Percentiles rank a stretch among this genome's conserved stretches.
These are phyloP conservation scores for Drosophila nr. perissopoda DNA, from an alignment of 2,888 invertebrate species.

Conservation along the genomic window DNA sequence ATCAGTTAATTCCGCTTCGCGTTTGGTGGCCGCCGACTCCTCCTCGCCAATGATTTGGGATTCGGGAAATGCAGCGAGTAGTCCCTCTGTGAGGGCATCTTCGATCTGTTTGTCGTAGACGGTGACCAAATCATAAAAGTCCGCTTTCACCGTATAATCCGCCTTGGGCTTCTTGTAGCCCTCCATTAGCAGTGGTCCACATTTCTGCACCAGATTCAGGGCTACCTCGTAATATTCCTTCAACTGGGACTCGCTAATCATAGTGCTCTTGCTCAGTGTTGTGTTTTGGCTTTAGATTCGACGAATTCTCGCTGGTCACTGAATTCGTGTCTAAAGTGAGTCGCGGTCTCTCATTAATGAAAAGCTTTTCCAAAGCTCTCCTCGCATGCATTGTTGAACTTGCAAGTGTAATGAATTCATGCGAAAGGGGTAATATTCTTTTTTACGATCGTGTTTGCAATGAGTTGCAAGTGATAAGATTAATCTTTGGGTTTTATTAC, in stretches of 20 bases:
- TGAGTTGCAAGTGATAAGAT: conserved; percentile 18
- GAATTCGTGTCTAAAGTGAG: conserved; percentile 26
- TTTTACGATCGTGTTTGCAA: conserved; percentile 1
- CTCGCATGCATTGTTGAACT: conserved; percentile 38
- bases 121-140: conserved; percentile 91
- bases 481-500: conserved; percentile 26
- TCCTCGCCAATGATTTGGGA: conserved; percentile 94
- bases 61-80: conserved; percentile 87
- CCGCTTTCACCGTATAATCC: conserved; percentile 85
- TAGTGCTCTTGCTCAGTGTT: conserved; percentile 43
- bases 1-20: conserved; percentile 87
- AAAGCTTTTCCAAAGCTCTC: conserved; percentile 54
- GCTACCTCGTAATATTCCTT: conserved; percentile 81
- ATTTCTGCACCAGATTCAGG: conserved; percentile 81
- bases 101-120: conserved; percentile 92
- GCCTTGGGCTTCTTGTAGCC: conserved; percentile 82
- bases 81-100: conserved; percentile 87
- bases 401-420: conserved; percentile 2
- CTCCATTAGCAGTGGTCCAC: conserved; percentile 81
- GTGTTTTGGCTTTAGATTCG: conserved; percentile 17
- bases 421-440: conserved; percentile 20
- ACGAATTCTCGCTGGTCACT: conserved; percentile 38
- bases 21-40: conserved; percentile 81
- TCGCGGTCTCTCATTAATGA: conserved; percentile 17
- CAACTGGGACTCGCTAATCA: conserved; percentile 64